Conservation (phyloP, 2,113 vertebrate species). For the Dromas ardeola region DNA sequence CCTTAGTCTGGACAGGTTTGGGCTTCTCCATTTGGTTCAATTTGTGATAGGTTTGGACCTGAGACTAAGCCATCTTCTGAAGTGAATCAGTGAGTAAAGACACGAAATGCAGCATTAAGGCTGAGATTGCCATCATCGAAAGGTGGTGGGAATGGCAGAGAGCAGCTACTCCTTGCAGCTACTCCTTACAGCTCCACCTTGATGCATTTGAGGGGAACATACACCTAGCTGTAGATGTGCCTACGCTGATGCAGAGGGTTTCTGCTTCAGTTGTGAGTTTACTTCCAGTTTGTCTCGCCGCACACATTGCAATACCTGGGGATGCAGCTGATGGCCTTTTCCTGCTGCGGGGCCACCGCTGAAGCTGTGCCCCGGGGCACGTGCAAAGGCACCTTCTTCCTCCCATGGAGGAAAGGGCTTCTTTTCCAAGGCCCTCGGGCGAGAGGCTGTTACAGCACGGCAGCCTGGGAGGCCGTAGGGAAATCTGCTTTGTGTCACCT, state of each 20-base stretch:
- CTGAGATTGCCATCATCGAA: not conserved
- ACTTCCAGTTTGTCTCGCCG: not conserved
- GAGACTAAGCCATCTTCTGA: not conserved
- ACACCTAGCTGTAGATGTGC: no score
- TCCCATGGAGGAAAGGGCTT: not conserved
- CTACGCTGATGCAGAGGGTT: not conserved
- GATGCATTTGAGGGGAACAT: not conserved
- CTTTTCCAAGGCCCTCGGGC: rapidly evolving
- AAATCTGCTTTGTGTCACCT: not conserved
- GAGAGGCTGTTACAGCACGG: not conserved
- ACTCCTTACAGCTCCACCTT: not conserved
- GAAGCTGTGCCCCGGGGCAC: not conserved
- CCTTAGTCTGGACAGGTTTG: not conserved
- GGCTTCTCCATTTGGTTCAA: not conserved
- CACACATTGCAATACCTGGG: not conserved
- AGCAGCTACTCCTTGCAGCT: not conserved
- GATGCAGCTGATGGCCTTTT: not conserved
- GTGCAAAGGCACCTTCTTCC: rapidly evolving
- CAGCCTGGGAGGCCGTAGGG: not conserved
- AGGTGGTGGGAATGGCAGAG: not conserved
- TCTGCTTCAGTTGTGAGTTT: not conserved
- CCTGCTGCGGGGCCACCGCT: not conserved
- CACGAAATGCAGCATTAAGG: not conserved
- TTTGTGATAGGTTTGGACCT: not conserved
- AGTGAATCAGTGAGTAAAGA: not conserved